A percentile compares a stretch with the other conserved stretches of the same genome.
These are phyloP conservation scores for Microctonus hyperodae DNA, from an alignment of 2,888 invertebrate species.

Conservation along the genomic window DNA sequence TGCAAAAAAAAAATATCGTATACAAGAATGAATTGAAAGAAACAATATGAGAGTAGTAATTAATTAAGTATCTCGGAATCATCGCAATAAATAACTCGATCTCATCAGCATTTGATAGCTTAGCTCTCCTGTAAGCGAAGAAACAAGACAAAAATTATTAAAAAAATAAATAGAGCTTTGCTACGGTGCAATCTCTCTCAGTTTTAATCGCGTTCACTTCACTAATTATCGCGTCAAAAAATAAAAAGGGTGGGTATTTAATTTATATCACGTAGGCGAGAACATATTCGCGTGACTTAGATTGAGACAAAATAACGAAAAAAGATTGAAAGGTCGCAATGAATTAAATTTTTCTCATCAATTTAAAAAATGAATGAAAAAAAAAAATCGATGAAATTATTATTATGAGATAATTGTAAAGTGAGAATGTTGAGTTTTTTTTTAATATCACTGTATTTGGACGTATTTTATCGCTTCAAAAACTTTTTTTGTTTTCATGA, in stretches of 20 bases:
- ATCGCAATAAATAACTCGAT: conserved; percentile 43
- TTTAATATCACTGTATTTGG: conserved; percentile 20
- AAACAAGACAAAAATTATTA: conserved; percentile 16
- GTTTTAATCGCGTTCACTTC: conserved; percentile 26
- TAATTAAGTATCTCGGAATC: conserved; percentile 42
- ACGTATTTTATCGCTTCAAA: conserved; percentile 36
- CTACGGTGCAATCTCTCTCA: conserved; percentile 37
- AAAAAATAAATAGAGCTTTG: conserved; percentile 40
- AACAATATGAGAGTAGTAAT: conserved; percentile 30
- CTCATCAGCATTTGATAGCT: conserved; percentile 43
- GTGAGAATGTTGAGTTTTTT: not conserved
- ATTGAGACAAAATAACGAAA: not conserved
- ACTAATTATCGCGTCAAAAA: conserved; percentile 10
- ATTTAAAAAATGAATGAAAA: conserved; percentile 15
- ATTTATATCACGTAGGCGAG: conserved; percentile 37
- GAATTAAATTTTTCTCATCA: conserved; percentile 1
- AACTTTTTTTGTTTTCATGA: not conserved
- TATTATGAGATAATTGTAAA: not conserved
- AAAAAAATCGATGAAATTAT: conserved; percentile 25
- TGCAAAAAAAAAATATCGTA: not conserved
- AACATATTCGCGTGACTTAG: conserved; percentile 9
- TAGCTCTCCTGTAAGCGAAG: conserved; percentile 44
- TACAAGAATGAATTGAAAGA: conserved; percentile 4
- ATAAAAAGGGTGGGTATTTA: conserved; percentile 34
- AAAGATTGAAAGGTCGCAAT: not conserved